These are phyloP conservation scores for Opisthocomus hoazin DNA, from an alignment of 2,113 vertebrate species.

Conservation along the genomic window DNA sequence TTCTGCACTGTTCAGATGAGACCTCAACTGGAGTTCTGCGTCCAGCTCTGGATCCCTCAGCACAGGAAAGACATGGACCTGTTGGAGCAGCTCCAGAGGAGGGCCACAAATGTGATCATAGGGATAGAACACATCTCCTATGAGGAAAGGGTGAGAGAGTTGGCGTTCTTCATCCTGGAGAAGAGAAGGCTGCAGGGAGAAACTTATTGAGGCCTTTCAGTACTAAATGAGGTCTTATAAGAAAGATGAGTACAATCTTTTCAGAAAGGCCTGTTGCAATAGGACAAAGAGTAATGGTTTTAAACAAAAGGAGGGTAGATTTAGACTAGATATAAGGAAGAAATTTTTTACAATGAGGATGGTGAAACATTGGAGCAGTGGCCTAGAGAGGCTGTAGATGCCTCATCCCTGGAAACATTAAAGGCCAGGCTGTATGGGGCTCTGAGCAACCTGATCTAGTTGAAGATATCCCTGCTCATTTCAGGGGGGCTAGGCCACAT, in stretches of 20 bases:
- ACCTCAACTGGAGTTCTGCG: background rate
- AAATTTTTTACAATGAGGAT: background rate
- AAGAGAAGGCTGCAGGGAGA: background rate
- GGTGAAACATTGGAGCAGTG: background rate
- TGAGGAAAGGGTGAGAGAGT: background rate
- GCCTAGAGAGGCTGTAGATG: too few relatives aligned
- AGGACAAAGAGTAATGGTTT: background rate
- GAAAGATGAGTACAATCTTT: background rate
- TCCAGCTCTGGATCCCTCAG: background rate
- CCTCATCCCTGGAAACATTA: background rate
- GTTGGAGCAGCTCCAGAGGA: background rate
- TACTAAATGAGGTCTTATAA: background rate
- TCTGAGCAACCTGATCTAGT: background rate
- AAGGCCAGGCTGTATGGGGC: background rate
- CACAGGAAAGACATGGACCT: background rate
- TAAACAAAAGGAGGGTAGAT: background rate
- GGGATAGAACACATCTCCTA: background rate
- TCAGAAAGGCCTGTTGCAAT: background rate
- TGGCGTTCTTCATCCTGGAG: background rate
- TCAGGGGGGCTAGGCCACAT: background rate
- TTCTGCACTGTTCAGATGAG: background rate
- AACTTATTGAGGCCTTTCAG: background rate
- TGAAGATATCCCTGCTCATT: background rate
- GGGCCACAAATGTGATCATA: background rate
- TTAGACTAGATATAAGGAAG: background rate